These are phyloP conservation scores for Drosophila saltans DNA, from an alignment of 1,140 invertebrate genomes.

Conservation along the genomic window DNA sequence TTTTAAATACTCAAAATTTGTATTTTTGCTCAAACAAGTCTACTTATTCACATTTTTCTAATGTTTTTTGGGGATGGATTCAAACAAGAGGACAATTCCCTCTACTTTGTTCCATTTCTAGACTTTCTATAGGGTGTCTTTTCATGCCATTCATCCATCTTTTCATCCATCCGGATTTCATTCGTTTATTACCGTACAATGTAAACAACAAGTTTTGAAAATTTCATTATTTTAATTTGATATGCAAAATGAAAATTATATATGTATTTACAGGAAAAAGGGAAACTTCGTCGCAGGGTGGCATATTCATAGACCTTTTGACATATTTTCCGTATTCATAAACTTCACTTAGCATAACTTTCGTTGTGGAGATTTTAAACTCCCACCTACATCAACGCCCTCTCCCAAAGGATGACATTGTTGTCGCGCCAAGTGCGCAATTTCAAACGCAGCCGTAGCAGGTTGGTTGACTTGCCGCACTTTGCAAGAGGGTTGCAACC, in stretches of 20 bases:
- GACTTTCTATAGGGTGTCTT: slow-evolving; percentile 41
- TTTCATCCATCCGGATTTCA: slow-evolving; percentile 6
- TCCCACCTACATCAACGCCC: neutral
- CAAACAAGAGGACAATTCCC: slow-evolving; percentile 81
- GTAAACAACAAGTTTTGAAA: slow-evolving; percentile 75
- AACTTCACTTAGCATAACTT: slow-evolving; percentile 71
- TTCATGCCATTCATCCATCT: slow-evolving; percentile 6
- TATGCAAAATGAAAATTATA: slow-evolving; percentile 51
- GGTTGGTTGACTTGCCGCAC: slow-evolving; percentile 73
- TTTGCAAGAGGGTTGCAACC: slow-evolving; percentile 41
- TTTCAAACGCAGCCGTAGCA: slow-evolving; percentile 68
- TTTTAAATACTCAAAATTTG: slow-evolving; percentile 21
- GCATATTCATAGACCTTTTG: slow-evolving; percentile 60
- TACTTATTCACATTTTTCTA: slow-evolving; percentile 55
- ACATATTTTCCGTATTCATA: slow-evolving; percentile 67
- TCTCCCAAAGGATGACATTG: slow-evolving; percentile 19
- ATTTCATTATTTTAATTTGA: slow-evolving; percentile 81
- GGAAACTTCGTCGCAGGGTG: slow-evolving; percentile 26
- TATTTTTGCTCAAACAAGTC: slow-evolving; percentile 32
- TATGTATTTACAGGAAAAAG: slow-evolving; percentile 23
- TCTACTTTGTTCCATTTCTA: slow-evolving; percentile 78
- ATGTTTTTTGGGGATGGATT: slow-evolving; percentile 47
- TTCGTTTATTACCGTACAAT: slow-evolving; percentile 68
- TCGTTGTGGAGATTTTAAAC: slow-evolving; percentile 61
- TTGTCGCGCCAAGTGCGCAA: slow-evolving; percentile 58